A percentile compares a stretch with the other conserved stretches of the same genome.
These are phyloP conservation scores for Megaleporinus macrocephalus DNA, from an alignment of 2,113 vertebrate species.

Conservation along the genomic window DNA sequence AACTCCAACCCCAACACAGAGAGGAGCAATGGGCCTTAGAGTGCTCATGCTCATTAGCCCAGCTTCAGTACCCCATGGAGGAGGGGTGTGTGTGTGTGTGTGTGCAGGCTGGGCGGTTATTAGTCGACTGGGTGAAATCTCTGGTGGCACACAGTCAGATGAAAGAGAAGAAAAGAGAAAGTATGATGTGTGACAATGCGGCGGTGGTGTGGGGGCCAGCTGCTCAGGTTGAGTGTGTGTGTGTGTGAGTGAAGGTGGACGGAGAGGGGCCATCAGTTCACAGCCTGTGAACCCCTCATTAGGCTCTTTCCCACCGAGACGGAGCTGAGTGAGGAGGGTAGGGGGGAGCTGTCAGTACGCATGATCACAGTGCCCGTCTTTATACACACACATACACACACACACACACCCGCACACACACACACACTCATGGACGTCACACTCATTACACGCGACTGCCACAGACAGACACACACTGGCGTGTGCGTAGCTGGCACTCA, in stretches of 20 bases:
- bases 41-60: conserved; percentile 72
- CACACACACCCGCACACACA: conserved; percentile 32
- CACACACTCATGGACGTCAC: conserved; percentile 50
- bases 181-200: conserved; percentile 55
- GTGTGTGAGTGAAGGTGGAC: conserved; percentile 53
- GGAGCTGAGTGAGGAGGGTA: conserved; percentile 45
- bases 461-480: conserved; percentile 38
- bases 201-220: conserved; percentile 51
- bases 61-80: conserved; percentile 70
- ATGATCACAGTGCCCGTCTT: conserved; percentile 55
- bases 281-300: conserved; percentile 81
- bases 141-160: conserved; percentile 58
- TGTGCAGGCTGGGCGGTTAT: conserved; percentile 27
- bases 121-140: conserved; percentile 55
- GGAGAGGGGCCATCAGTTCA: conserved; percentile 64
- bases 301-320: conserved; percentile 70
- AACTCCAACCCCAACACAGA: conserved; percentile 66
- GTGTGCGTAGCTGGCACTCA: conserved; percentile 45
- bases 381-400: conserved; percentile 42
- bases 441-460: conserved; percentile 56
- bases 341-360: conserved; percentile 53
- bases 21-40: conserved; percentile 64
- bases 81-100: conserved; percentile 34
- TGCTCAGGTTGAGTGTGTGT: conserved; percentile 57
- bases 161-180: conserved; percentile 53